Conservation (phyloP, 2,797 vertebrate genomes). For the Gymnoscopelus braueri region DNA sequence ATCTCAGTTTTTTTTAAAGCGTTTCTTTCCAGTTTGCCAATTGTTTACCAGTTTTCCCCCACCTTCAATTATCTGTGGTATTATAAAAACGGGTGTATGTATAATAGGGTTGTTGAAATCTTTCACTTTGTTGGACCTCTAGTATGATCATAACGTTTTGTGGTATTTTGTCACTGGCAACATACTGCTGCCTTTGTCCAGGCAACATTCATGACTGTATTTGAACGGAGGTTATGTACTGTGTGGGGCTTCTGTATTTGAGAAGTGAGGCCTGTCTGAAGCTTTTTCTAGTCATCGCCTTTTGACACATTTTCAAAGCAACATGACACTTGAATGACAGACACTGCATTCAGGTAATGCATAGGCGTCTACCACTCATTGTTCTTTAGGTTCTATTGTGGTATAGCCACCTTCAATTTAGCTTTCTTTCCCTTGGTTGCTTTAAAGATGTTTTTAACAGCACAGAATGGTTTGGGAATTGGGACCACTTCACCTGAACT, state of each 20-base stretch:
- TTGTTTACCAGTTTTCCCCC: slow-evolving; percentile 9
- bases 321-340: slow-evolving; percentile 38
- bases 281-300: slow-evolving; percentile 4
- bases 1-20: no score
- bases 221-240: background rate
- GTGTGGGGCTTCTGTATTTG: background rate
- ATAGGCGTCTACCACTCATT: slow-evolving; percentile 13
- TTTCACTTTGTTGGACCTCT: no score
- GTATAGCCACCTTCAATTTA: background rate
- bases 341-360: slow-evolving; percentile 72
- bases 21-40: no score
- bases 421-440: background rate
- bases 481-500: no score
- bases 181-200: no score
- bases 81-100: slow-evolving; percentile 39
- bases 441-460: slow-evolving; percentile 6
- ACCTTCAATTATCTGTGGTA: slow-evolving; percentile 39
- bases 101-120: slow-evolving; percentile 2
- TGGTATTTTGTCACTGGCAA: slow-evolving; percentile 4
- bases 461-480: no score
- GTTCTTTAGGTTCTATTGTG: background rate
- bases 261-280: slow-evolving; percentile 1
- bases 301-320: slow-evolving; percentile 28
- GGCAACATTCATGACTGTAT: background rate
- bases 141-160: background rate